Evolutionary conservation across 2,888 invertebrate species (phyloP), one percentile per base, ranked within the genome.

Genomic region (Cantharis rufa): DNA sequence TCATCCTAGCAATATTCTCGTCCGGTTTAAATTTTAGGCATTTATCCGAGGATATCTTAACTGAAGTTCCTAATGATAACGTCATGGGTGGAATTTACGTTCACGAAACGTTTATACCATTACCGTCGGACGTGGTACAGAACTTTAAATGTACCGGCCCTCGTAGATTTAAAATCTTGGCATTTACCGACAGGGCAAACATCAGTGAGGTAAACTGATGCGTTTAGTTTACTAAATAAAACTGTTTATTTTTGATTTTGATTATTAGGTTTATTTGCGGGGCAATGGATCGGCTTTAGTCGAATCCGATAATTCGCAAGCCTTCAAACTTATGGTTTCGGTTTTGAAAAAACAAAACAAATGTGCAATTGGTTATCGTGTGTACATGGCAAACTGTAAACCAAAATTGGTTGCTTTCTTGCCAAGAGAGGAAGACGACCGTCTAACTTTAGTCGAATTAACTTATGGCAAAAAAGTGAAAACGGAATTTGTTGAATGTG

Each of bases 101-200:
- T 4, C 75, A 78, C 27, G 62, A 68, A 3, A 62, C 72, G 32
- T 78, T 78, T 24, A 62, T 78, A 13, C 62, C 78, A 3, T 62
- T 78, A 61, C 75, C 78, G 4, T 5, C 7, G 10, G 78, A 78
- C 62, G 73, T 78, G 0, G 68, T 62, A 15, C 62, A 73, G 15
- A 16, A 68, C 24, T 78, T 78, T 21, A 78, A 78, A 62, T 75
- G 11, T 32, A 16, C 10, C 5, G 75, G 70, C 0, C 28, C 64
- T 15, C 75, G 78, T 15, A 15, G 72, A 24, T 78, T 78, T 32
- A 75, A 78, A 70, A 75, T 78, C n/a, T 18, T 78, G 15, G 75
- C 70, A 11, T 78, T 78, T 69, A 75, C 75, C 0, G 68, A 73
- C 10, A 63, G 28, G 48, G 2, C 3, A 0, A 78, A 75, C n/a